Conservation (phyloP, 1,140 invertebrate genomes). For the Pseudomyrmex pallidus region DNA sequence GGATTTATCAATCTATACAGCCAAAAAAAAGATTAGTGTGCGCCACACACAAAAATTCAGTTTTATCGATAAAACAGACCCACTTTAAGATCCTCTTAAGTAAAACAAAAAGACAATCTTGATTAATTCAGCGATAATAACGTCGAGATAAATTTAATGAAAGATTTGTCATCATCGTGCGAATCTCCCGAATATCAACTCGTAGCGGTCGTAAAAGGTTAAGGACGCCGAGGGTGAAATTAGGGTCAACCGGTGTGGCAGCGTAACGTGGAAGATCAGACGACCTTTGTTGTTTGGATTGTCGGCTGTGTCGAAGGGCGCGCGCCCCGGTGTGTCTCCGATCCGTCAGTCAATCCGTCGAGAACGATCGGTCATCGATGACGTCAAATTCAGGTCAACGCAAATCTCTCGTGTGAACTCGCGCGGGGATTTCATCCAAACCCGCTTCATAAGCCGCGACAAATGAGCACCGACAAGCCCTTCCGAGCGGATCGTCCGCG, state of each 20-base stretch:
- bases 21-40: too few relatives aligned
- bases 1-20: too few relatives aligned
- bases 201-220: background rate
- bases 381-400: conserved; percentile 77
- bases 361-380: conserved; percentile 73
- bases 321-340: conserved; percentile 39
- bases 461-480: conserved; percentile 77
- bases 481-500: conserved; percentile 68
- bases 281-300: conserved; percentile 27
- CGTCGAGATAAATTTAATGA: conserved; percentile 1
- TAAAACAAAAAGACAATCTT: background rate
- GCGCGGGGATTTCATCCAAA: conserved; percentile 48
- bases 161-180: background rate
- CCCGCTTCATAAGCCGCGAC: conserved; percentile 69
- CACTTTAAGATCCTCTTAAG: too few relatives aligned
- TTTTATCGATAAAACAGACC: too few relatives aligned
- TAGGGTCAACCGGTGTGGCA: conserved; percentile 25
- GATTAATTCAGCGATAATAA: conserved; percentile 13
- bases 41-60: too few relatives aligned
- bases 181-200: conserved; percentile 31
- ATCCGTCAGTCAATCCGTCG: conserved; percentile 74
- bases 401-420: conserved; percentile 63
- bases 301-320: conserved; percentile 32
- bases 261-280: background rate
- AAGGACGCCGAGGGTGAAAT: conserved; percentile 3